Evolutionary conservation across 2,888 invertebrate species (phyloP).

Genomic region (Leptopilina syphax): DNA sequence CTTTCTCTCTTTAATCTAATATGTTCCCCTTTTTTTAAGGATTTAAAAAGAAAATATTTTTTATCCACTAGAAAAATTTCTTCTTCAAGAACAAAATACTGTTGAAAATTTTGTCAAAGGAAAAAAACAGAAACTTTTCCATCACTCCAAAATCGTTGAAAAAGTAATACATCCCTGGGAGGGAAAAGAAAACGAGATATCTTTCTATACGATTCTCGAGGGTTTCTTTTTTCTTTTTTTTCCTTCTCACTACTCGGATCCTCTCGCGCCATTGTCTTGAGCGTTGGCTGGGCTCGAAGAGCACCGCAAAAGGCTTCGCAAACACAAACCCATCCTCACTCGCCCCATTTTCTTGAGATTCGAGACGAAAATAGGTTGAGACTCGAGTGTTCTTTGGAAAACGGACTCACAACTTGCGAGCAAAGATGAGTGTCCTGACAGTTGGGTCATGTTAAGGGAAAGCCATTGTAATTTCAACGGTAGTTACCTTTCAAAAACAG

Average conservation of each 20-base stretch:
- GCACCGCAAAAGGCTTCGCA: conserved; percentile 31
- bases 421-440: conserved; percentile 4
- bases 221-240: not conserved
- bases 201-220: conserved; percentile 13
- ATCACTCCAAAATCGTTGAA: not conserved
- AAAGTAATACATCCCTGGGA: not conserved
- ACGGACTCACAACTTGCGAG: conserved; percentile 5
- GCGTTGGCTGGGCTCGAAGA: conserved; percentile 7
- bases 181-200: not conserved
- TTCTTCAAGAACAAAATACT: too few relatives aligned
- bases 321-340: conserved; percentile 23
- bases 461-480: conserved; percentile 7
- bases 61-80: too few relatives aligned
- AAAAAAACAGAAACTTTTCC: not conserved
- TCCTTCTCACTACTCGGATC: not conserved
- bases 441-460: not conserved
- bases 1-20: too few relatives aligned
- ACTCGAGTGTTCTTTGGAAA: conserved; percentile 22
- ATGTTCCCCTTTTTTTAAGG: too few relatives aligned
- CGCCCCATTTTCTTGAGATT: conserved; percentile 26
- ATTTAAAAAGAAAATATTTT: too few relatives aligned
- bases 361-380: conserved; percentile 30
- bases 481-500: conserved; percentile 5
- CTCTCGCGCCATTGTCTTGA: conserved; percentile 32
- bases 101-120: too few relatives aligned